These are phyloP conservation scores for Ginglymostoma cirratum DNA, from an alignment of 2,113 vertebrate genomes.

Conservation along the genomic window DNA sequence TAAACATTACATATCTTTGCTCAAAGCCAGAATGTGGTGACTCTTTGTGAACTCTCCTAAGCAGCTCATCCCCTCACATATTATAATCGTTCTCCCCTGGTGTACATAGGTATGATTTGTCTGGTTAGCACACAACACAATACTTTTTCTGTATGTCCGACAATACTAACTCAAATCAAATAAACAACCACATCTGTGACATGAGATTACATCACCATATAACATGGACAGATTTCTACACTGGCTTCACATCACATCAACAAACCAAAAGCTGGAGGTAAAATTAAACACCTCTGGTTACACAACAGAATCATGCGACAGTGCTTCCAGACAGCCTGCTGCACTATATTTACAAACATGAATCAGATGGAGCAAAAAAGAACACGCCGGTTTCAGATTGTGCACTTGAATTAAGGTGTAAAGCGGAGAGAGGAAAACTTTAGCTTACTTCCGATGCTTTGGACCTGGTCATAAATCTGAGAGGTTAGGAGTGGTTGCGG, in stretches of 20 bases:
- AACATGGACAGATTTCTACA: not conserved
- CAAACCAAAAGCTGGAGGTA: not conserved
- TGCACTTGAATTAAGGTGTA: not conserved
- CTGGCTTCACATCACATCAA: not conserved
- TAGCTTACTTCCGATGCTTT: slow-evolving; percentile 64
- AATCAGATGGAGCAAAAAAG: not conserved
- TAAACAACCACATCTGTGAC: not conserved
- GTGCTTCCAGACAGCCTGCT: not conserved
- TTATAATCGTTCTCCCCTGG: no score
- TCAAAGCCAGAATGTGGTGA: not conserved
- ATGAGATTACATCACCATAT: not conserved
- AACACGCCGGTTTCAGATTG: not conserved
- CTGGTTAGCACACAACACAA: no score
- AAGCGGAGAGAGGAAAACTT: not conserved
- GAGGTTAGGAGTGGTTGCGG: slow-evolving; percentile 75
- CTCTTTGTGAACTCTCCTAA: no score
- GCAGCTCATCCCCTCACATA: no score
- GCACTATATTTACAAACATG: not conserved
- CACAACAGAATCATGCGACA: not conserved
- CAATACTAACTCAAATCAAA: no score
- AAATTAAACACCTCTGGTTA: not conserved
- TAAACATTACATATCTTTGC: not conserved
- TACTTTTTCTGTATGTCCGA: no score
- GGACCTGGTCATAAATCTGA: slow-evolving; percentile 59
- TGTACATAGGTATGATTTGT: no score